Conservation (phyloP, 1,140 invertebrate species). For the Pseudomyrmex gracilis region DNA sequence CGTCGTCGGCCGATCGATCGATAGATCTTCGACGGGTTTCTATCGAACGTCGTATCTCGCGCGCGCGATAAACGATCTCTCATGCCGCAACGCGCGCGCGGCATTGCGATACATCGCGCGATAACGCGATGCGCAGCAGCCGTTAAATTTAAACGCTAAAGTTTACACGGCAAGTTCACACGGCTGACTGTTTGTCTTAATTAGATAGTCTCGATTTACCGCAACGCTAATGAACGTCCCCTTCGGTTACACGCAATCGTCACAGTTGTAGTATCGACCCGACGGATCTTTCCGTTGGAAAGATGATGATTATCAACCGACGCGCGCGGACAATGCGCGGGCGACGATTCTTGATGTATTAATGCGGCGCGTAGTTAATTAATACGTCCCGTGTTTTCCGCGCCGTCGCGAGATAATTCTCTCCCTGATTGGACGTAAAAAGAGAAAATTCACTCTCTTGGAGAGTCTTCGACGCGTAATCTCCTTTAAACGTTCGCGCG, state of each 20-base stretch:
- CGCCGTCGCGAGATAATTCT: not conserved
- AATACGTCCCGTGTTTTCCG: slow-evolving; percentile 3
- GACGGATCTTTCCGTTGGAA: not conserved
- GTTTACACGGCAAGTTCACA: not conserved
- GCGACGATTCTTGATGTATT: slow-evolving; percentile 9
- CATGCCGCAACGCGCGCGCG: not conserved
- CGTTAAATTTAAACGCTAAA: not conserved
- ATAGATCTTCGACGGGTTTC: slow-evolving; percentile 28
- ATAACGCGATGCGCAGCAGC: slow-evolving; percentile 5
- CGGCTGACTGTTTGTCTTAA: slow-evolving; percentile 8
- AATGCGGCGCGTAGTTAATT: slow-evolving; percentile 24
- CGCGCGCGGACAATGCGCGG: not conserved
- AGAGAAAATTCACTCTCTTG: not conserved
- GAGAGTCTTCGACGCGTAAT: slow-evolving; percentile 14
- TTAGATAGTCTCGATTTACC: not conserved
- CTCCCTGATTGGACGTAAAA: too few relatives aligned
- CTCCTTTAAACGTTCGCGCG: not conserved
- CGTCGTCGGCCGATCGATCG: slow-evolving; percentile 7
- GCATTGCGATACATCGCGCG: not conserved
- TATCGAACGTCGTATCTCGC: slow-evolving; percentile 37
- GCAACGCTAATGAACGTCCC: slow-evolving; percentile 19
- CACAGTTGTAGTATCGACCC: not conserved
- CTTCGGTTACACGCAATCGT: slow-evolving; percentile 2
- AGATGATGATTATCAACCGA: slow-evolving; percentile 20
- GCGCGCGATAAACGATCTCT: not conserved